Base-by-base conservation (phyloP, 2,797 vertebrate species). In the Heterohyrax brucei region DNA sequence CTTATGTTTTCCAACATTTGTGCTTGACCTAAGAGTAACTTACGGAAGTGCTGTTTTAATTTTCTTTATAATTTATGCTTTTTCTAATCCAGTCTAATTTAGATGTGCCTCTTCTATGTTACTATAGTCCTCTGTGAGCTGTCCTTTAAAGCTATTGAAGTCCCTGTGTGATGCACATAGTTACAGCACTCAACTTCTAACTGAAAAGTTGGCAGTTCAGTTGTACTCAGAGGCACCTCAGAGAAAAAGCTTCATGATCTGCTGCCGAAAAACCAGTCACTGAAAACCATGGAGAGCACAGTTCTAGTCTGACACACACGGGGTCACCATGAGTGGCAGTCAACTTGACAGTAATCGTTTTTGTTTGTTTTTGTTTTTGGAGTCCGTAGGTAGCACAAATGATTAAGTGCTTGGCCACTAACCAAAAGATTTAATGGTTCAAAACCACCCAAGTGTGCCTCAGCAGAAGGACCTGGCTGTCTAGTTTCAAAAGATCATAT, bases 1-100 rank as follows among this genome's bases (percentile, higher is more conserved):
- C 28, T 48, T 44, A 13, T 50, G 46, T 82, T 95, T 93, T 75
- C 68, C 81, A 77, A 87, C 33, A 73, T 85, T 62, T 80, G 91
- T 50, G 21, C 87, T 84, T 13, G 7, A 39, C 18, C 81, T 91
- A 30, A 22, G 44, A 59, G 59, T 84, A 75, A 77, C 39, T 78
- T 89, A 81, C 77, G 75, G 92, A 50, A 61, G 6, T 13, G 53
- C 50, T 16, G 22, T 9, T 33, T 1, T 56, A 87, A 87, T 62
- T 70, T 24, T 84, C 82, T 91, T 91, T 79, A 24, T 48, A 62
- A 48, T 46, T 8, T 0, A 59, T 16, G 1, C 1, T 87, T 56
- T 92, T 89, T 87, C 22, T 33, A 39, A 39, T n/a, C 78, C 4
- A 72, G 28, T 76, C 62, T 61, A 64, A 94, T 79, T 91, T 89